A percentile compares a stretch with the other conserved stretches of the same genome.
These are phyloP conservation scores for Leucoraja ocellata DNA, from an alignment of 2,797 vertebrate species.

Conservation along the genomic window DNA sequence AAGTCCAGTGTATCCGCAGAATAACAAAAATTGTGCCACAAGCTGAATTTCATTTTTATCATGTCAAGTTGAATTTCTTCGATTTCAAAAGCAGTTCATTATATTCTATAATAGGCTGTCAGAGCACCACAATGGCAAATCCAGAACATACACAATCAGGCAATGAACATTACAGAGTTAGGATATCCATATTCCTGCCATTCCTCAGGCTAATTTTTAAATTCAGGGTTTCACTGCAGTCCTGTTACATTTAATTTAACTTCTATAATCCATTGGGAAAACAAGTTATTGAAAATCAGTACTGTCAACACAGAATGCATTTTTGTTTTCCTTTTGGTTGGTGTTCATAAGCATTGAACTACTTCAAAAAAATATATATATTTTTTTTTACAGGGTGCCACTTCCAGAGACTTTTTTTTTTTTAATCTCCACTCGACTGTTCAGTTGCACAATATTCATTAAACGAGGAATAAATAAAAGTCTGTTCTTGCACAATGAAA, in stretches of 20 bases:
- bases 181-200: constrained; percentile 68
- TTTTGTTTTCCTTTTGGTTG: not conserved
- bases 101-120: constrained; percentile 72
- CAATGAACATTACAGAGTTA: constrained; percentile 70
- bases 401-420: constrained; percentile 5
- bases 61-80: constrained; percentile 71
- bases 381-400: not conserved
- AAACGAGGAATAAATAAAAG: constrained; percentile 31
- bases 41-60: constrained; percentile 68
- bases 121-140: constrained; percentile 67
- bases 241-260: constrained; percentile 35
- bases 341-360: not conserved
- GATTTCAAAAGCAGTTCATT: constrained; percentile 73
- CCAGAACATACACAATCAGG: constrained; percentile 77
- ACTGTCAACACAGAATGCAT: constrained; percentile 24
- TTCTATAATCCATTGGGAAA: constrained; percentile 35
- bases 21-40: constrained; percentile 64
- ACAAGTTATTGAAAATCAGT: constrained; percentile 32
- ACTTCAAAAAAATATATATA: not conserved
- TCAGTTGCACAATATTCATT: constrained; percentile 38
- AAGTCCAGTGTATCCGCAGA: constrained; percentile 57
- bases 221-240: constrained; percentile 48
- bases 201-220: constrained; percentile 75
- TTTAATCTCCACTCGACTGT: constrained; percentile 12
- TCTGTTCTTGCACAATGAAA: constrained; percentile 49